Evolutionary conservation across 2,888 invertebrate genomes (phyloP).

Genomic region (Sylvicola cinctus): DNA sequence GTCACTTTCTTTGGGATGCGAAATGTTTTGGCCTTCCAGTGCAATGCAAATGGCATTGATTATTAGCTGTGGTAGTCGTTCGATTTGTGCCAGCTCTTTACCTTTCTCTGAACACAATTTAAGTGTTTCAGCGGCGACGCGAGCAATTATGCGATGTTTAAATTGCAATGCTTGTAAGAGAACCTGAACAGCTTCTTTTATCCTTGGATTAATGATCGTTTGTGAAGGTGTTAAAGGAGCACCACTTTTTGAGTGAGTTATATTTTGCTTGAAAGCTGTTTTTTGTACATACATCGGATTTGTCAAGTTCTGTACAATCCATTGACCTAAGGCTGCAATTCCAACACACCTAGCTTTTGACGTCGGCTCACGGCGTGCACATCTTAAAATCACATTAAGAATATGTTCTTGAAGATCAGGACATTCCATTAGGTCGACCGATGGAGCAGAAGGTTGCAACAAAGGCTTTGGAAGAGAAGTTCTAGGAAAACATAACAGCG

Average conservation of each 20-base stretch:
- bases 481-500: constrained; percentile 63
- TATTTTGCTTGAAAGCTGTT: constrained; percentile 15
- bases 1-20: constrained; percentile 22
- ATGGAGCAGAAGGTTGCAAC: constrained; percentile 33
- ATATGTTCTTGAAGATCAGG: constrained; percentile 47
- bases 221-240: not conserved
- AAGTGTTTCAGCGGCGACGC: constrained; percentile 21
- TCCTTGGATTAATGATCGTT: constrained; percentile 14
- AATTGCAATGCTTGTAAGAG: constrained; percentile 24
- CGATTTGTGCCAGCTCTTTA: constrained; percentile 18
- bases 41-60: constrained; percentile 22
- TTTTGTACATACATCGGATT: constrained; percentile 11
- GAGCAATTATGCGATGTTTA: constrained; percentile 23
- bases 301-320: constrained; percentile 19
- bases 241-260: constrained; percentile 14
- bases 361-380: constrained; percentile 74
- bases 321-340: constrained; percentile 58
- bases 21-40: constrained; percentile 21
- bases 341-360: constrained; percentile 77
- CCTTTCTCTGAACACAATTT: constrained; percentile 22
- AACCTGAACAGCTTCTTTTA: constrained; percentile 23
- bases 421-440: constrained; percentile 23
- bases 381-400: constrained; percentile 64
- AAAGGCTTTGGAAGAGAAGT: constrained; percentile 32
- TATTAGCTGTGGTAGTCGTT: constrained; percentile 20